phyloP scores from a whole-genome alignment of 2,888 invertebrate species.

The Oscheius sp. region DNA sequence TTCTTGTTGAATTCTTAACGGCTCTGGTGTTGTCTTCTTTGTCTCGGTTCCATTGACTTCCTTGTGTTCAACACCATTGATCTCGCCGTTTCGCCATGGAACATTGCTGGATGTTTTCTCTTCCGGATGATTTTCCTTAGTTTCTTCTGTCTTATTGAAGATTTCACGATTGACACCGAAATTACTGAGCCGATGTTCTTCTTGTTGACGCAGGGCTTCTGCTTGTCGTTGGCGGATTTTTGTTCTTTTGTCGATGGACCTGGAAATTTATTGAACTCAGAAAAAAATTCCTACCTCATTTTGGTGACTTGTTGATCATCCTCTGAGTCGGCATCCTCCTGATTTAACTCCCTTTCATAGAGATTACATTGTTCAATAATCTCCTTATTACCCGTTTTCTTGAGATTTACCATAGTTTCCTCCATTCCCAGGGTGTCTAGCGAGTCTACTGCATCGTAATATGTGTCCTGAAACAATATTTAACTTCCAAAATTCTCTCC shows the following conservation, averaged over 20 bases:
- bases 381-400: constrained; percentile 28
- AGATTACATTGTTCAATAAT: constrained; percentile 64
- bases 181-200: constrained; percentile 45
- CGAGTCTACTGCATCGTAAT: constrained; percentile 95
- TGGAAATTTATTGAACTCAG: not conserved
- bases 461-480: constrained; percentile 82
- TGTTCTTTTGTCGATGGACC: constrained; percentile 4
- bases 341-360: constrained; percentile 68
- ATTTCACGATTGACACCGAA: constrained; percentile 41
- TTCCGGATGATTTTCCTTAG: constrained; percentile 6
- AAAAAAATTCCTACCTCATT: constrained; percentile 44
- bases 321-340: constrained; percentile 65
- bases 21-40: constrained; percentile 47
- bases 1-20: constrained; percentile 49
- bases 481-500: constrained; percentile 2
- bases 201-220: constrained; percentile 46
- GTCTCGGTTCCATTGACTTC: not conserved
- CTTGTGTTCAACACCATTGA: constrained; percentile 14
- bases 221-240: constrained; percentile 47
- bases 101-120: constrained; percentile 6
- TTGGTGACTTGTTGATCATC: constrained; percentile 45
- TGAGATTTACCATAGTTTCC: constrained; percentile 54
- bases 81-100: constrained; percentile 25
- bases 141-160: constrained; percentile 40
- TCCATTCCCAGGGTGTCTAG: constrained; percentile 83